Percentiles rank a stretch among this genome's conserved stretches.
phyloP scores from a whole-genome alignment of 2,888 invertebrate species.

The Ectobius pallidus region DNA sequence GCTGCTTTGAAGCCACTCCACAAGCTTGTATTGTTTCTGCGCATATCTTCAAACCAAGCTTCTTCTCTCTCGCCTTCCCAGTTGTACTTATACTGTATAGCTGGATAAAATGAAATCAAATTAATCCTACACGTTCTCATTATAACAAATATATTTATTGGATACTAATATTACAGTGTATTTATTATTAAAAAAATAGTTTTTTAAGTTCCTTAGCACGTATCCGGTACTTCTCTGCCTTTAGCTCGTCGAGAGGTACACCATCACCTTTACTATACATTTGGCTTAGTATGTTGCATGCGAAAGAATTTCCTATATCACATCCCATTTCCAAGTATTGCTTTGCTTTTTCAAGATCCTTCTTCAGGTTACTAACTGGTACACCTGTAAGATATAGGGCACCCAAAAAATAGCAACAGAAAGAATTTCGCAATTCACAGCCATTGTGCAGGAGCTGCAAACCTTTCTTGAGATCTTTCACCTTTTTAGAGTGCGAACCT shows the following conservation, averaged over 20 bases:
- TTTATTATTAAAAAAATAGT: not conserved
- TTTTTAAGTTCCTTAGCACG: constrained; percentile 74
- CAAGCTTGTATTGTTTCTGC: too few relatives aligned
- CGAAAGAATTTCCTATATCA: constrained; percentile 81
- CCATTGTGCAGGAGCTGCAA: constrained; percentile 60
- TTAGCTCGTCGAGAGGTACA: constrained; percentile 69
- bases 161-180: too few relatives aligned
- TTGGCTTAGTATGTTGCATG: constrained; percentile 88
- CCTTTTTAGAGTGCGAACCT: constrained; percentile 40
- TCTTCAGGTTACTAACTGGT: constrained; percentile 60
- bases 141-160: too few relatives aligned
- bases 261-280: constrained; percentile 89
- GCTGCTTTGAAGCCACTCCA: too few relatives aligned
- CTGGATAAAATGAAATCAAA: too few relatives aligned
- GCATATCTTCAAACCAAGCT: too few relatives aligned
- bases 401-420: constrained; percentile 81
- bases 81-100: too few relatives aligned
- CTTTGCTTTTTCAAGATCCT: constrained; percentile 80
- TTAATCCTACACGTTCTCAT: too few relatives aligned
- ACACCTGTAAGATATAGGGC: constrained; percentile 80
- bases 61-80: too few relatives aligned
- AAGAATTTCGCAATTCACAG: constrained; percentile 62
- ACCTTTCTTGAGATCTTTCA: constrained; percentile 51
- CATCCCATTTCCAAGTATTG: constrained; percentile 79
- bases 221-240: constrained; percentile 75